A percentile compares a stretch with the other conserved stretches of the same genome.
Conservation (phyloP, 1,140 invertebrate genomes). For the Hesperophylax magnus region DNA sequence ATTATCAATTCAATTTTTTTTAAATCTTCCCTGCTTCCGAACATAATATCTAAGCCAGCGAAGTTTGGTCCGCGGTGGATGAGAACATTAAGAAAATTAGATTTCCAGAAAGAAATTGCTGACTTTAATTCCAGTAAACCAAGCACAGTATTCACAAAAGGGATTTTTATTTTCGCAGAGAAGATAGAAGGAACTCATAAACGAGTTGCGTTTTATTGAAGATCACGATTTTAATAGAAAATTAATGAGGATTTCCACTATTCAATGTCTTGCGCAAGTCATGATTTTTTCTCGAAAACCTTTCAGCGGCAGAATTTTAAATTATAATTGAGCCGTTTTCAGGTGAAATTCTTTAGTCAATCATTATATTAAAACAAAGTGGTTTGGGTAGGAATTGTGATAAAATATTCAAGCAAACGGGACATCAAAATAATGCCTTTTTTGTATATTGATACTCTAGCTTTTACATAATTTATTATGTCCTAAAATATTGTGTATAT, state of each 20-base stretch:
- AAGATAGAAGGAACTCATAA: slow-evolving; percentile 29
- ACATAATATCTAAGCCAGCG: slow-evolving; percentile 8
- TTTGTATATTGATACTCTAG: too few relatives aligned
- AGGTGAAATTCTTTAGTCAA: too few relatives aligned
- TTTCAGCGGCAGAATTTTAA: too few relatives aligned
- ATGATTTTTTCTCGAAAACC: not conserved
- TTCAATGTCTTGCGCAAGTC: slow-evolving; percentile 1
- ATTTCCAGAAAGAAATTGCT: slow-evolving; percentile 47
- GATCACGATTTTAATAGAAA: slow-evolving; percentile 39
- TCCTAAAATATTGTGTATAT: too few relatives aligned
- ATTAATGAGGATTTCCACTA: slow-evolving; percentile 21
- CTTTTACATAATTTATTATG: too few relatives aligned
- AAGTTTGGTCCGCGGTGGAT: slow-evolving; percentile 12
- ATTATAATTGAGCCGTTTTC: too few relatives aligned
- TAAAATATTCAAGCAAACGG: too few relatives aligned
- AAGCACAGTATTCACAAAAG: slow-evolving; percentile 23
- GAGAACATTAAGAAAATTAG: slow-evolving; percentile 53
- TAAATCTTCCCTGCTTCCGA: not conserved
- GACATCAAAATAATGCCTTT: too few relatives aligned
- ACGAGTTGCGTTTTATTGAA: slow-evolving; percentile 42
- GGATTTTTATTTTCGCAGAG: slow-evolving; percentile 12
- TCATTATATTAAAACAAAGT: too few relatives aligned
- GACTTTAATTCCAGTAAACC: slow-evolving; percentile 51
- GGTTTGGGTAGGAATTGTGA: too few relatives aligned
- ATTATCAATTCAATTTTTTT: slow-evolving; percentile 29